Evolutionary conservation across 2,113 vertebrate species (phyloP).

Genomic region (Psammodynastes pulverulentus): DNA sequence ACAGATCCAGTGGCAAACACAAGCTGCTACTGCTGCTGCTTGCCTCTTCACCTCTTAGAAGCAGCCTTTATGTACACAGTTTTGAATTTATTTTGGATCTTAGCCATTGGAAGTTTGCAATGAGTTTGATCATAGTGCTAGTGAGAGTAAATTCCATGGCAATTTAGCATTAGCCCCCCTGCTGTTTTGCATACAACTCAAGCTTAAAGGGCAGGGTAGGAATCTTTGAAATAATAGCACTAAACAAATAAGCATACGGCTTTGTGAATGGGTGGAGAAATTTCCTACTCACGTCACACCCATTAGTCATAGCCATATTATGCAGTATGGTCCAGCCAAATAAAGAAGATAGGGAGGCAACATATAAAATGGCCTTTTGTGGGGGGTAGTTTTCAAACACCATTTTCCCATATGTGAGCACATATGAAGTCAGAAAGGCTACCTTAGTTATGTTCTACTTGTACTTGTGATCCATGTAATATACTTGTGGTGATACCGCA

Average conservation of each 20-base stretch:
- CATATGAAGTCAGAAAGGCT: not conserved
- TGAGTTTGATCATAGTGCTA: not conserved
- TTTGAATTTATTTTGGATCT: not conserved
- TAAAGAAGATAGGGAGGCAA: not conserved
- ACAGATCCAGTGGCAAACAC: not conserved
- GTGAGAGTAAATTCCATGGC: not conserved
- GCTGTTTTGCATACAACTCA: not conserved
- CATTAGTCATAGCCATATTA: not conserved
- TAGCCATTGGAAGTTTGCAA: not conserved
- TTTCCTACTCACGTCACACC: not conserved
- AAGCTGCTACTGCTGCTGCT: conserved; percentile 26
- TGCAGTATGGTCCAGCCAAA: not conserved
- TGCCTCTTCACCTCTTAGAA: not conserved
- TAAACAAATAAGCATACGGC: not conserved
- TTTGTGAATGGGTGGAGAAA: not conserved
- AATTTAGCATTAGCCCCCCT: not conserved
- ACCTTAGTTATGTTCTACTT: not conserved
- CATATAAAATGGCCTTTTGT: not conserved
- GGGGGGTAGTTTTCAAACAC: not conserved
- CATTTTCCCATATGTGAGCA: not conserved
- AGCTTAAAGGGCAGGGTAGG: not conserved
- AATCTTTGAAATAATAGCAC: not conserved
- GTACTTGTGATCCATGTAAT: not conserved
- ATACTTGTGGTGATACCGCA: not conserved
- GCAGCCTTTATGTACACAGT: not conserved